Evolutionary conservation across 2,113 vertebrate species (phyloP).

Genomic region (Speoplatyrhinus poulsoni): DNA sequence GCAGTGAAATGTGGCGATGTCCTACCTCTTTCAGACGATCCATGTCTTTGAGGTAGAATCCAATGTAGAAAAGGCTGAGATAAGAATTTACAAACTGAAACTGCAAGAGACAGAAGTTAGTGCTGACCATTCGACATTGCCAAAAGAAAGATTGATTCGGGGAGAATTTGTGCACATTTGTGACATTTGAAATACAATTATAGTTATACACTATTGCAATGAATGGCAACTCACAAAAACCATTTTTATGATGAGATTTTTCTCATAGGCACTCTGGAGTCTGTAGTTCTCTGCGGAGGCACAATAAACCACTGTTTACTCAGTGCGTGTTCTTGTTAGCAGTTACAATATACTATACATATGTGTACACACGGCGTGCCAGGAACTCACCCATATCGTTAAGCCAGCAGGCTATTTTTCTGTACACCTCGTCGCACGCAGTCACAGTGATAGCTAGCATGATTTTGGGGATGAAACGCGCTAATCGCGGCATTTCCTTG

Average conservation of each 20-base stretch:
- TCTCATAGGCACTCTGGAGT: conserved; percentile 98
- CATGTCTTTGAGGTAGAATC: conserved; percentile 99
- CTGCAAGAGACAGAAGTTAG: conserved; percentile 67
- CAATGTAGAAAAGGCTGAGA: conserved; percentile 99
- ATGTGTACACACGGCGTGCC: background rate
- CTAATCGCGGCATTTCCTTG: conserved; percentile 88
- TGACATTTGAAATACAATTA: background rate
- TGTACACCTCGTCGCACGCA: conserved; percentile 91
- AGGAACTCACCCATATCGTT: conserved; percentile 90
- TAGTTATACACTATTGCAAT: background rate
- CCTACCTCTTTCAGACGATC: conserved; percentile 96
- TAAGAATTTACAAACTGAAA: conserved; percentile 99
- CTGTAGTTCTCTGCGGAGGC: conserved; percentile 89
- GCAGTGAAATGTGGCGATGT: too few relatives aligned
- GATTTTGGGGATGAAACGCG: conserved; percentile 92
- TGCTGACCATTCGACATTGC: background rate
- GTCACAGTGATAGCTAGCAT: conserved; percentile 92
- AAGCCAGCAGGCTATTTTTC: conserved; percentile 94
- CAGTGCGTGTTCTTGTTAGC: too few relatives aligned
- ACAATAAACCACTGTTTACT: conserved; percentile 12
- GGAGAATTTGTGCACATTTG: background rate
- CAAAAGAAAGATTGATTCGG: background rate
- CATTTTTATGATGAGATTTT: conserved; percentile 98
- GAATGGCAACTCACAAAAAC: conserved; percentile 86
- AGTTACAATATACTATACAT: background rate